Conservation (phyloP, 2,888 invertebrate species). For the Gryllus longicercus region DNA sequence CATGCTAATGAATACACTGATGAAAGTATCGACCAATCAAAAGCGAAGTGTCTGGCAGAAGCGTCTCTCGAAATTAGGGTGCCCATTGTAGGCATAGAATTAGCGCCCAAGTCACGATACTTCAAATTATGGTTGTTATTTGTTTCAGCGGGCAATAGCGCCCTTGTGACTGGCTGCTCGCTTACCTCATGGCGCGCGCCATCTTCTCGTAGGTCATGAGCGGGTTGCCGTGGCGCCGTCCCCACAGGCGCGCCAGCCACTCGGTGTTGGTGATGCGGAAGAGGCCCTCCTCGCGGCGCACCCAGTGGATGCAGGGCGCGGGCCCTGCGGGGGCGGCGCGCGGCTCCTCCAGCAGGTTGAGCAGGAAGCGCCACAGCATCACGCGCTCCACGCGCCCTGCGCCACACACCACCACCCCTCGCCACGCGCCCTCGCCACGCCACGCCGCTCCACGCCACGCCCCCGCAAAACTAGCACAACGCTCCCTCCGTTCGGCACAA, state of each 20-base stretch:
- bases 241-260: constrained; percentile 38
- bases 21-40: too few relatives aligned
- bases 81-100: too few relatives aligned
- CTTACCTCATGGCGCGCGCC: constrained; percentile 39
- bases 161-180: neutral
- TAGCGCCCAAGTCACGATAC: too few relatives aligned
- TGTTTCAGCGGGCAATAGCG: too few relatives aligned
- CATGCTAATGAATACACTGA: too few relatives aligned
- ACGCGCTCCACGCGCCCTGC: constrained; percentile 36
- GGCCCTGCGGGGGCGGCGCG: constrained; percentile 23
- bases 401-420: neutral
- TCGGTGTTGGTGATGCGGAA: constrained; percentile 38
- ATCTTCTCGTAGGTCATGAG: constrained; percentile 39
- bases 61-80: too few relatives aligned
- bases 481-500: too few relatives aligned
- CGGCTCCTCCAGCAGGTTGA: constrained; percentile 36
- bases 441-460: too few relatives aligned
- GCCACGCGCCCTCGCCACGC: too few relatives aligned
- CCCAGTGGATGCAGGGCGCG: constrained; percentile 36
- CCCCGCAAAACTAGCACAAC: too few relatives aligned
- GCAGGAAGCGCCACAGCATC: constrained; percentile 37
- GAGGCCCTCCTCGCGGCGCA: constrained; percentile 37
- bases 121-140: too few relatives aligned
- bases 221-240: constrained; percentile 37
- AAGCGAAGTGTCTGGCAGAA: too few relatives aligned